phyloP scores from a whole-genome alignment of 2,797 vertebrate species.

The Urocyon cinereoargenteus region DNA sequence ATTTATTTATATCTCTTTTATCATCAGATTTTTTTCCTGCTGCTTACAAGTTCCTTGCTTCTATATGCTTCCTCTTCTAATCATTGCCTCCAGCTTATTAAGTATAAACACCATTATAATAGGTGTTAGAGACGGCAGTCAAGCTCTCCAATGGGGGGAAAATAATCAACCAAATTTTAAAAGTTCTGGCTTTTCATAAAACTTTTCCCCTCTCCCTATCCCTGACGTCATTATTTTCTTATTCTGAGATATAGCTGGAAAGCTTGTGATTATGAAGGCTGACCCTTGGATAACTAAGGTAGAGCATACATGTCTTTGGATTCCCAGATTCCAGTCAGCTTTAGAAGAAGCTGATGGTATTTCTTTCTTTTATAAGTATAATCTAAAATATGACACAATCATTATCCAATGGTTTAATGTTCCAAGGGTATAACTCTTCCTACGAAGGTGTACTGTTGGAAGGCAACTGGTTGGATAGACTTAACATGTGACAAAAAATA shows the following conservation, averaged over 20 bases:
- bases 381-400: neutral
- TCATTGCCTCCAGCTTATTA: neutral
- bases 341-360: neutral
- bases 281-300: neutral
- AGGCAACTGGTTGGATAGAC: neutral
- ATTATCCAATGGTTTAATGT: neutral
- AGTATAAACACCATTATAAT: neutral
- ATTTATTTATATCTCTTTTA: neutral
- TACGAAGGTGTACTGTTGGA: neutral
- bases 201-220: neutral
- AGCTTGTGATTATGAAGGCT: neutral
- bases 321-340: neutral
- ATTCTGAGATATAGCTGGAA: neutral
- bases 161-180: neutral
- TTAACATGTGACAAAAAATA: neutral
- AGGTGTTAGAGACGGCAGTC: neutral
- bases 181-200: neutral
- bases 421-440: neutral
- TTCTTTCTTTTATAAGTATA: neutral
- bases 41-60: slow-evolving; percentile 14
- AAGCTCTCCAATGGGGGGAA: neutral
- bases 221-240: neutral
- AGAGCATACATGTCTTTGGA: neutral
- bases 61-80: neutral
- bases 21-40: neutral